A percentile compares a stretch with the other conserved stretches of the same genome.
These are phyloP conservation scores for Halichondria panicea DNA, from an alignment of 37 sponge, comb jelly and placozoan genomes.

Conservation along the genomic window DNA sequence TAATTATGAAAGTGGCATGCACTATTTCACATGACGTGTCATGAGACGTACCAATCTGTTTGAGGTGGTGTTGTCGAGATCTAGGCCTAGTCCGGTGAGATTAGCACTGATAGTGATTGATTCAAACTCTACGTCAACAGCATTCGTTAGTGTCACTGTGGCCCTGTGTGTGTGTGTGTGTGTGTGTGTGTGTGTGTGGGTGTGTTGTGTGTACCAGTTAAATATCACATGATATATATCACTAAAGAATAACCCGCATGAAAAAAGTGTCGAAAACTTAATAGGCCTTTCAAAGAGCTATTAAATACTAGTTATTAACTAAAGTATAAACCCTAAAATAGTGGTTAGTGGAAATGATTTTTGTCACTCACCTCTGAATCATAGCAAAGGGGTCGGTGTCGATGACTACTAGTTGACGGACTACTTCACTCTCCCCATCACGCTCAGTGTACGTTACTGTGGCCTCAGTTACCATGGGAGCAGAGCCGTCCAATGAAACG, in stretches of 20 bases:
- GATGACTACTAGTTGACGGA: conserved; percentile 5
- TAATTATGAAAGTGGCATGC: background rate
- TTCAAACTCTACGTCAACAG: conserved; percentile 23
- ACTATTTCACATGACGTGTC: no score
- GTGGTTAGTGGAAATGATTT: no score
- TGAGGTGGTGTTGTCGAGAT: no score
- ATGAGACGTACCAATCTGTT: no score
- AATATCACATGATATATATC: no score
- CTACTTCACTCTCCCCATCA: conserved; percentile 12
- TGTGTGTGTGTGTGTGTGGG: conserved; percentile 1
- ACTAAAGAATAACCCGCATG: no score
- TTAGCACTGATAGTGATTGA: background rate
- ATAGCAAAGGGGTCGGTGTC: conserved; percentile 38
- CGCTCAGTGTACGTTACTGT: conserved; percentile 29
- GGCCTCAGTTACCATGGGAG: conserved; percentile 1
- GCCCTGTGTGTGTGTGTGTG: conserved; percentile 6
- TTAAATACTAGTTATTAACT: no score
- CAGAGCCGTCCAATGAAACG: conserved; percentile 23
- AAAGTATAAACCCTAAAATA: no score
- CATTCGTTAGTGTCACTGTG: conserved; percentile 5
- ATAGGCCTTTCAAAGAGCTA: no score
- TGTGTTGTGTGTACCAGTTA: background rate
- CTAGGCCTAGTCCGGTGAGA: no score
- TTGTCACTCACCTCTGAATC: conserved; percentile 25
- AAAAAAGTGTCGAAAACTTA: no score